These are phyloP conservation scores for Globodera rostochiensis DNA, from an alignment of 1,140 invertebrate genomes.

Conservation along the genomic window DNA sequence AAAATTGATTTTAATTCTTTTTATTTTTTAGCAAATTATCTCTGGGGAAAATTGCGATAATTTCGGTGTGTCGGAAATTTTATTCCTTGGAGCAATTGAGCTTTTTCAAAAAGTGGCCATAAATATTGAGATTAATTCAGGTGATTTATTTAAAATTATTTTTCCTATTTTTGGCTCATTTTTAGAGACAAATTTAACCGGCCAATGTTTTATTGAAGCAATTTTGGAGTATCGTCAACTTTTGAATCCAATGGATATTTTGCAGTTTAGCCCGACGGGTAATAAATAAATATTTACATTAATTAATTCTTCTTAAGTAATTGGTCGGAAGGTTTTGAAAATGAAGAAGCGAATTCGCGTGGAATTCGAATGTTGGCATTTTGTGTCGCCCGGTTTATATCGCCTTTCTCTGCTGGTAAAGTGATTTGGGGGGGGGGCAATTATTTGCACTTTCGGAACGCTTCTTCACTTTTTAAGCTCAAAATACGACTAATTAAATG, in stretches of 20 bases:
- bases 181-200: background rate
- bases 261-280: background rate
- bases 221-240: background rate
- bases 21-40: background rate
- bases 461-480: too few species aligned
- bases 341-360: background rate
- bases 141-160: background rate
- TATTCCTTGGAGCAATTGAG: background rate
- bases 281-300: background rate
- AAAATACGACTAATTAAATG: too few species aligned
- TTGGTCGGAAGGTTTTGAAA: background rate
- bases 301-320: background rate
- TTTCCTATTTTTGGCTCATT: background rate
- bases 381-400: background rate
- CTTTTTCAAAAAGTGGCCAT: background rate
- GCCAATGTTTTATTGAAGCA: background rate
- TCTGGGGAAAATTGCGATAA: background rate
- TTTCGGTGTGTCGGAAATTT: background rate
- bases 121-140: background rate
- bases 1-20: background rate
- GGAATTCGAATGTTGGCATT: conserved; percentile 1
- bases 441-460: too few species aligned
- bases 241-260: background rate
- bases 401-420: background rate
- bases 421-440: too few species aligned